These are phyloP conservation scores for Oxyteleia sp. DNA, from an alignment of 2,888 invertebrate genomes.

Conservation along the genomic window DNA sequence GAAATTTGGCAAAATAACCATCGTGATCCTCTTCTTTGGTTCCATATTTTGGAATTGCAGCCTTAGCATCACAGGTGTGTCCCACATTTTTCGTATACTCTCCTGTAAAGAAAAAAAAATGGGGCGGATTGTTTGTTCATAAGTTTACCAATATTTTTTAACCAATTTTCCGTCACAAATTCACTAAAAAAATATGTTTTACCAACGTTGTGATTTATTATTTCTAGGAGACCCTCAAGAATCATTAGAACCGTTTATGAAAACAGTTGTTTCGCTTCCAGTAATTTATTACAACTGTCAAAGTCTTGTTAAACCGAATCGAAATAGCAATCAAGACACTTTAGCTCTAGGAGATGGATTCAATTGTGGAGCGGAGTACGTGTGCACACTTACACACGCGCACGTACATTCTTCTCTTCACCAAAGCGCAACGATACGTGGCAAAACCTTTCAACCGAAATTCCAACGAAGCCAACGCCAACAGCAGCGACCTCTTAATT, in stretches of 20 bases:
- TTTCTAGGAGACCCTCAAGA: neutral
- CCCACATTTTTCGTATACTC: too few species aligned
- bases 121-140: too few species aligned
- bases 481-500: too few species aligned
- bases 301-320: slow-evolving; percentile 46
- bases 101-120: too few species aligned
- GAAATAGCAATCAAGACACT: slow-evolving; percentile 43
- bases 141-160: too few species aligned
- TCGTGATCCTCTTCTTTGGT: too few species aligned
- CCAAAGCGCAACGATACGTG: slow-evolving; percentile 21
- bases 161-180: too few species aligned
- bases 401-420: slow-evolving; percentile 3
- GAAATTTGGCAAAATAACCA: too few species aligned
- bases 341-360: slow-evolving; percentile 21
- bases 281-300: slow-evolving; percentile 54
- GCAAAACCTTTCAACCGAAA: slow-evolving; percentile 16
- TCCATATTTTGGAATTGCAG: too few species aligned
- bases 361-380: slow-evolving; percentile 7
- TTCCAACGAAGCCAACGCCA: neutral
- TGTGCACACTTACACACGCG: neutral
- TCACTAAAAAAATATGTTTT: too few species aligned
- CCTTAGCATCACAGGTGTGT: too few species aligned
- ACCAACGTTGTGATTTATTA: slow-evolving; percentile 35
- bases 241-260: slow-evolving; percentile 10
- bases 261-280: slow-evolving; percentile 22